A percentile compares a stretch with the other conserved stretches of the same genome.
Evolutionary conservation across 2,888 invertebrate genomes (phyloP).

Genomic region (Latrodectus elegans): DNA sequence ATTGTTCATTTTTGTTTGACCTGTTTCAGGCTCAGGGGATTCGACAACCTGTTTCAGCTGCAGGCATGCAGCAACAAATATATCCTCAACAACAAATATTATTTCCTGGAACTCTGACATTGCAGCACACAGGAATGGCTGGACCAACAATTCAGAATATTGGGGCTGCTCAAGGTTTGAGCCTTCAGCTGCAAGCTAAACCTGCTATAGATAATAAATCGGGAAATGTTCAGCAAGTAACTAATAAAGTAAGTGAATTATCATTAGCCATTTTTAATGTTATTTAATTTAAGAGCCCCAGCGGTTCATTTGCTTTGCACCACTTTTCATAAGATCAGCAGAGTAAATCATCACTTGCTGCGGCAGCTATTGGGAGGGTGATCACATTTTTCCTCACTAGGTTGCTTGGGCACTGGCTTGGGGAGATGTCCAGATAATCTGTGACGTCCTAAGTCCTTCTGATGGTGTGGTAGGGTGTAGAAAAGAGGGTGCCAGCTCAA

Average conservation of each 20-base stretch:
- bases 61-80: slow-evolving; percentile 83
- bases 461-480: too few relatives aligned
- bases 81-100: slow-evolving; percentile 84
- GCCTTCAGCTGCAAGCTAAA: slow-evolving; percentile 81
- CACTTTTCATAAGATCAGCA: too few relatives aligned
- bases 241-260: slow-evolving; percentile 43
- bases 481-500: too few relatives aligned
- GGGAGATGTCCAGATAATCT: too few relatives aligned
- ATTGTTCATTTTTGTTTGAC: background rate
- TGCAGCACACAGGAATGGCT: slow-evolving; percentile 79
- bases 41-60: slow-evolving; percentile 83
- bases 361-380: too few relatives aligned
- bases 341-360: too few relatives aligned
- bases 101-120: slow-evolving; percentile 84
- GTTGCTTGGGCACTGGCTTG: too few relatives aligned
- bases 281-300: background rate
- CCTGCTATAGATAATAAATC: slow-evolving; percentile 37
- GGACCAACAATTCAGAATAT: slow-evolving; percentile 51
- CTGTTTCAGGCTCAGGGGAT: slow-evolving; percentile 83
- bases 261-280: background rate
- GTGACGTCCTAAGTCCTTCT: too few relatives aligned
- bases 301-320: too few relatives aligned
- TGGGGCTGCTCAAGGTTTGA: slow-evolving; percentile 17
- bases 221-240: slow-evolving; percentile 40
- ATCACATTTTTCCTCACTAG: too few relatives aligned